Evolutionary conservation across 2,113 vertebrate genomes (phyloP).

Genomic region (Protobothrops mucrosquamatus): DNA sequence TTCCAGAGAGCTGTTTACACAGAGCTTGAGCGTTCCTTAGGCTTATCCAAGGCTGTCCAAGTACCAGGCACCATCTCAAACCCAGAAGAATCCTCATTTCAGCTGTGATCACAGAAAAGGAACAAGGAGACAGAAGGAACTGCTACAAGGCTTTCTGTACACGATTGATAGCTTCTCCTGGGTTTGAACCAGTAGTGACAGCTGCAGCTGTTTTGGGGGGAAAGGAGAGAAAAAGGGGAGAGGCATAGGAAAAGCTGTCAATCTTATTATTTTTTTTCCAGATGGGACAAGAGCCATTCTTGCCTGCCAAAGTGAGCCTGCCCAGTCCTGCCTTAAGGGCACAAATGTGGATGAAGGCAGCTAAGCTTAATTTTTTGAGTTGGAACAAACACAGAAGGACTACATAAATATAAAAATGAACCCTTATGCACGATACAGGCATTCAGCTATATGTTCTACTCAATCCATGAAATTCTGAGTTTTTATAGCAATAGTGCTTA

Average conservation of each 20-base stretch:
- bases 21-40: background rate
- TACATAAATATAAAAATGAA: background rate
- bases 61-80: background rate
- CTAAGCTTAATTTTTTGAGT: background rate
- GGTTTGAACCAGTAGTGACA: background rate
- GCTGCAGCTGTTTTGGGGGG: background rate
- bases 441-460: background rate
- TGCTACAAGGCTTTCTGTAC: background rate
- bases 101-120: background rate
- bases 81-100: background rate
- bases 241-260: background rate
- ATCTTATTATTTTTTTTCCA: background rate
- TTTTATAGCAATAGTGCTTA: background rate
- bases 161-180: background rate
- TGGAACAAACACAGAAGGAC: background rate
- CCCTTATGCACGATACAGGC: background rate
- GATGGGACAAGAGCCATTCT: background rate
- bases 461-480: background rate
- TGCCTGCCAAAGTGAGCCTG: background rate
- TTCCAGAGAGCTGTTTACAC: constrained; percentile 9
- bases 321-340: background rate
- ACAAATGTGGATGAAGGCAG: background rate
- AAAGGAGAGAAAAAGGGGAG: background rate
- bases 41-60: background rate
- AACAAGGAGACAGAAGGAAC: background rate